A percentile compares a stretch with the other conserved stretches of the same genome.
These are phyloP conservation scores for Dicycla oo DNA, from an alignment of 2,888 invertebrate species.

Conservation along the genomic window DNA sequence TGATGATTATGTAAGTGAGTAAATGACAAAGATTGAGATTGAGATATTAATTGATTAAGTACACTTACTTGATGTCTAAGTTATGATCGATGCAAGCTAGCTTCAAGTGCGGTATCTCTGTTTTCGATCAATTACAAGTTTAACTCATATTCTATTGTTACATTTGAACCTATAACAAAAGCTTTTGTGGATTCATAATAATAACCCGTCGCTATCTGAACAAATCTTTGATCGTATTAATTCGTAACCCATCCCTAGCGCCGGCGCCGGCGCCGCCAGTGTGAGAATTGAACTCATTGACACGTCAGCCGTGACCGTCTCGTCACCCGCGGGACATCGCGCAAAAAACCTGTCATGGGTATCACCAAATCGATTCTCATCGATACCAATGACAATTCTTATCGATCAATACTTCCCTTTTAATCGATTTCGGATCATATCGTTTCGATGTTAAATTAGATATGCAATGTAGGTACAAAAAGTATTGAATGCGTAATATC, in stretches of 20 bases:
- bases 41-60: background rate
- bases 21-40: background rate
- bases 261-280: conserved; percentile 71
- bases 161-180: conserved; percentile 20
- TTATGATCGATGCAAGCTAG: background rate
- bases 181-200: conserved; percentile 33
- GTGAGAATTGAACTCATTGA: conserved; percentile 78
- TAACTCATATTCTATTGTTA: background rate
- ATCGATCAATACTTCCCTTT: conserved; percentile 52
- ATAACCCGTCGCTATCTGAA: conserved; percentile 36
- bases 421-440: conserved; percentile 52
- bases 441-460: conserved; percentile 54
- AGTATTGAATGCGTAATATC: conserved; percentile 62
- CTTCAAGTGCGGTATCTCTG: background rate
- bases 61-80: background rate
- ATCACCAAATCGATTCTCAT: conserved; percentile 84
- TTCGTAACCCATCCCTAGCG: conserved; percentile 61
- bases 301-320: conserved; percentile 79
- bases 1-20: background rate
- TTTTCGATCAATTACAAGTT: background rate
- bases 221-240: conserved; percentile 49
- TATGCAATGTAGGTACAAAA: conserved; percentile 59
- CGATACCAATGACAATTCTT: conserved; percentile 75
- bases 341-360: conserved; percentile 84
- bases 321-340: conserved; percentile 68